A percentile compares a stretch with the other conserved stretches of the same genome.
phyloP scores from a whole-genome alignment of 2,113 vertebrate genomes.

The Dipodomys merriami region DNA sequence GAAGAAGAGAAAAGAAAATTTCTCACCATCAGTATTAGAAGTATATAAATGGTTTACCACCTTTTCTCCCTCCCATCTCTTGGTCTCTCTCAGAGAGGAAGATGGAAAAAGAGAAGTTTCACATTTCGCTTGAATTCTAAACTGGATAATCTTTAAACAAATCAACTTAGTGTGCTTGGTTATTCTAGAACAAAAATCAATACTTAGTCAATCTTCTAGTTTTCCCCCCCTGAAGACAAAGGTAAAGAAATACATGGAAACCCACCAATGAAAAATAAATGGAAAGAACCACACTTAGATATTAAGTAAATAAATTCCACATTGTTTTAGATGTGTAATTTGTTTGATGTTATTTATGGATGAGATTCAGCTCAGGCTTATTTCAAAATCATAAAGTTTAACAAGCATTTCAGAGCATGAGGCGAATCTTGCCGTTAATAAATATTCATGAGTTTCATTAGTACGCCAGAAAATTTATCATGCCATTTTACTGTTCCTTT shows the following conservation, averaged over 20 bases:
- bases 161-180: not conserved
- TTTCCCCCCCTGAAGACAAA: not conserved
- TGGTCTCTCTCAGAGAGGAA: not conserved
- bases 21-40: not conserved
- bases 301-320: not conserved
- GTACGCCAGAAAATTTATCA: not conserved
- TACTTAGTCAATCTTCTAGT: not conserved
- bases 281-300: not conserved
- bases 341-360: not conserved
- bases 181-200: slow-evolving; percentile 22
- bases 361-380: not conserved
- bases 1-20: slow-evolving; percentile 26
- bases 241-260: not conserved
- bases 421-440: not conserved
- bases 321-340: not conserved
- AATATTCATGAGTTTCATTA: not conserved
- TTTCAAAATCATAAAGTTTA: slow-evolving; percentile 52
- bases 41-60: not conserved
- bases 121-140: not conserved
- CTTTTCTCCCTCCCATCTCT: not conserved
- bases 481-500: slow-evolving; percentile 8
- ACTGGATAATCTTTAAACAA: not conserved
- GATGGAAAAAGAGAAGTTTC: too few species aligned
- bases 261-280: not conserved
- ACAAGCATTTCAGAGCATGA: not conserved